Base-by-base conservation (phyloP, 2,888 invertebrate species). In the Neelides folsomi region DNA sequence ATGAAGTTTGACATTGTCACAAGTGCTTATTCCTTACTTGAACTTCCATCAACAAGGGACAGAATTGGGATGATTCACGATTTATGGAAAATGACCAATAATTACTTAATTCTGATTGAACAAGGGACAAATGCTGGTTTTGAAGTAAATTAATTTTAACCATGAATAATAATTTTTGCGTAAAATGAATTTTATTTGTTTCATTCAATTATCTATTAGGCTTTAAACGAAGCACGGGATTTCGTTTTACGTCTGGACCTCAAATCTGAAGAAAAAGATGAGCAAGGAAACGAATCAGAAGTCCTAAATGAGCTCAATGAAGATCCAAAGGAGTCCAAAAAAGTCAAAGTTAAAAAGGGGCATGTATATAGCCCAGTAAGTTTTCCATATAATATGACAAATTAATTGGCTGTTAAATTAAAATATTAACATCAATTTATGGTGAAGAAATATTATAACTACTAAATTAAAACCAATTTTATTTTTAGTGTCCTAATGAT, bases 11-110 rank as follows among this genome's bases (percentile, higher is more conserved):
- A 86, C 68, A 72, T 94, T 46, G 86, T 89, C 0, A 72, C 89
- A 18, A 81, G 83, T 49, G 83, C 89, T 0, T 87, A 81, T 68
- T 77, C 86, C 0, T 72, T 93, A 57, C 76, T 92, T 62, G 93
- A 94, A 71, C 69, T 90, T 59, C 82, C 83, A 0, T 77, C 74
- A 54, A 72, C 76, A 57, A 72, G 78, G 66, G 73, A 75, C 20
- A 76, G 93, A 46, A 69, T 86, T 44, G 79, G 85, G 66, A 76
- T 78, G 0, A 70, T 90, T 51, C 73, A 80, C 47, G 85, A 81
- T 66, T 72, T 94, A 8, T 94, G 93, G 93, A 79, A 79, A 49
- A 90, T 86, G 72, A 88, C 90, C 0, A 76, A 80, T 59, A 77
- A 82, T 10, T 89, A 83, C 68, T 71, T 94, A 66, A 76, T 94